Percentiles rank a stretch among this genome's conserved stretches.
Evolutionary conservation across 2,797 vertebrate species (phyloP).

Genomic region (Manis crassicaudata): DNA sequence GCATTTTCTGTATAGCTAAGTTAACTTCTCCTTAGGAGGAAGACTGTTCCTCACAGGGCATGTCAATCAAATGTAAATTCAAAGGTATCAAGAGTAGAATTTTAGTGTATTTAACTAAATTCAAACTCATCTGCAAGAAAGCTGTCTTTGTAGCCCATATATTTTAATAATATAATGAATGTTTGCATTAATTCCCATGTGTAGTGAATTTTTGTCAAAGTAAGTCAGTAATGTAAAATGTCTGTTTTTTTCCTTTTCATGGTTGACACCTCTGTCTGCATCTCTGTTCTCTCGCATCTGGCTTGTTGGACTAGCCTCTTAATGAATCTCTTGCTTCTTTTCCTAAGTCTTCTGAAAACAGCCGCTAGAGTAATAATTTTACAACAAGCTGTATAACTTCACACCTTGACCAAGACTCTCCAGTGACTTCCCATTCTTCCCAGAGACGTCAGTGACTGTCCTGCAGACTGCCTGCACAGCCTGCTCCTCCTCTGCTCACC

Average conservation of each 20-base stretch:
- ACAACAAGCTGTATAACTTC: background rate
- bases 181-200: background rate
- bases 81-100: background rate
- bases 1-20: background rate
- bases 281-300: background rate
- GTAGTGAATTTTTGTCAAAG: background rate
- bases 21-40: background rate
- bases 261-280: background rate
- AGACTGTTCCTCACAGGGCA: background rate
- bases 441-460: background rate
- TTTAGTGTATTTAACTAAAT: background rate
- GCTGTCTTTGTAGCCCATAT: background rate
- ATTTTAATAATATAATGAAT: constrained; percentile 10
- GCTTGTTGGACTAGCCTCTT: background rate
- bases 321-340: background rate
- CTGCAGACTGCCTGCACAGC: background rate
- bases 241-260: background rate
- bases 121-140: constrained; percentile 15
- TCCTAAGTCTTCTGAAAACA: constrained; percentile 13
- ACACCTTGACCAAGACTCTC: background rate
- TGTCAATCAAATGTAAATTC: background rate
- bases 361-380: background rate
- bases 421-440: background rate
- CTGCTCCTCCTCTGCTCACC: background rate
- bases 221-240: background rate